Conservation (phyloP, 2,888 invertebrate species). For the Rhagonycha lutea region DNA sequence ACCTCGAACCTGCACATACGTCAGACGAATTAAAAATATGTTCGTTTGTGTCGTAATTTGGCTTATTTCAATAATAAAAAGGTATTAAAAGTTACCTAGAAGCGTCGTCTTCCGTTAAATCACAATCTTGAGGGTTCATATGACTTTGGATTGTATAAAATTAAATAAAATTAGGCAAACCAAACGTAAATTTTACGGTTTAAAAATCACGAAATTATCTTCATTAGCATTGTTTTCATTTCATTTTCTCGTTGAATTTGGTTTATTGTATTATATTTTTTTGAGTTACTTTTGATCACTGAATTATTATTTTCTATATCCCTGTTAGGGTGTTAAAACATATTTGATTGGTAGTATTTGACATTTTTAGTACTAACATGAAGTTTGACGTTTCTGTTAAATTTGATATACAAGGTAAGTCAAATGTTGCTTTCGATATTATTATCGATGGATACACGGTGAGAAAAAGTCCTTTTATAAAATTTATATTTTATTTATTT, state of each 20-base stretch:
- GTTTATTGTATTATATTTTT: slow-evolving; percentile 1
- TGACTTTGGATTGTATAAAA: slow-evolving; percentile 43
- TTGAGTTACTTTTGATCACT: slow-evolving; percentile 1
- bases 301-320: background rate
- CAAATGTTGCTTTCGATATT: background rate
- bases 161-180: slow-evolving; percentile 28
- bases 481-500: slow-evolving; percentile 13
- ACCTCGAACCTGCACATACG: slow-evolving; percentile 37
- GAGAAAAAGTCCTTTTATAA: background rate
- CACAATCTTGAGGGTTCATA: slow-evolving; percentile 57
- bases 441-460: no score
- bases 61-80: background rate
- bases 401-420: background rate
- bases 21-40: background rate
- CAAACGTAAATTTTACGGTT: slow-evolving; percentile 17
- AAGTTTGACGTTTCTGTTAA: background rate
- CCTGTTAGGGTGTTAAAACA: background rate
- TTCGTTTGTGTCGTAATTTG: background rate
- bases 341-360: background rate
- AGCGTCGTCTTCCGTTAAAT: slow-evolving; percentile 57
- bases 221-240: slow-evolving; percentile 13
- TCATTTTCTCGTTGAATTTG: slow-evolving; percentile 1
- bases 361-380: background rate
- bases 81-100: slow-evolving; percentile 52
- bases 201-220: slow-evolving; percentile 7